These are phyloP conservation scores for Drosophila prolongata DNA, from an alignment of 2,888 invertebrate genomes.

Conservation along the genomic window DNA sequence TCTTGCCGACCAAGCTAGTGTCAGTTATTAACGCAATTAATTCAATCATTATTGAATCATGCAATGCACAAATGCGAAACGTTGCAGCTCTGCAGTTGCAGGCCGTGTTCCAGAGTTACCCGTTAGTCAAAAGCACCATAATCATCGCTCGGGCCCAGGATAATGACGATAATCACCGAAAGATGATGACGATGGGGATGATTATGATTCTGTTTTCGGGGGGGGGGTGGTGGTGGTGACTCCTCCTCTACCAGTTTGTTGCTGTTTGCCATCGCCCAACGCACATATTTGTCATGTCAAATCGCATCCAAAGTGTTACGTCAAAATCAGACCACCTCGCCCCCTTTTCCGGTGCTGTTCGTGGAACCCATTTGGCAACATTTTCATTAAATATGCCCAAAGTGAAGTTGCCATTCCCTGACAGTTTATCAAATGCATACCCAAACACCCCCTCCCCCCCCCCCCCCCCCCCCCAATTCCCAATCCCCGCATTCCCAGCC, in stretches of 20 bases:
- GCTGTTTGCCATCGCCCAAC: constrained; percentile 67
- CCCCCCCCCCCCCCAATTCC: constrained; percentile 6
- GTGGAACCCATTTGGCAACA: constrained; percentile 71
- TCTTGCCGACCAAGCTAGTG: constrained; percentile 66
- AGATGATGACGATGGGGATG: constrained; percentile 47
- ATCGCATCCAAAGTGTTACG: constrained; percentile 81
- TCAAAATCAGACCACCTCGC: constrained; percentile 69
- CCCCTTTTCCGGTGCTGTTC: constrained; percentile 5
- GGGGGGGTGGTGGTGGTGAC: background rate
- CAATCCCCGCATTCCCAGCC: background rate
- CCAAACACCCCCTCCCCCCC: constrained; percentile 12
- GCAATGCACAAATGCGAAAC: constrained; percentile 80
- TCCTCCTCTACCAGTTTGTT: constrained; percentile 27
- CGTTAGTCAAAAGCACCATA: constrained; percentile 51
- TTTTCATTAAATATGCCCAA: constrained; percentile 83
- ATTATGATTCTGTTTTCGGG: constrained; percentile 34
- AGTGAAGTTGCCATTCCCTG: constrained; percentile 80
- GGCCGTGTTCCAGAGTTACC: background rate
- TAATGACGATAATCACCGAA: constrained; percentile 56
- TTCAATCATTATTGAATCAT: constrained; percentile 84
- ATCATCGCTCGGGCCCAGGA: constrained; percentile 49
- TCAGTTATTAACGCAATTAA: constrained; percentile 85
- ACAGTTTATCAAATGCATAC: constrained; percentile 77
- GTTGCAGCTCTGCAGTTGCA: constrained; percentile 25
- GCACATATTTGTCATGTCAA: constrained; percentile 81